These are phyloP conservation scores for Lepus oiostolus DNA, from an alignment of 2,797 vertebrate genomes.

Conservation along the genomic window DNA sequence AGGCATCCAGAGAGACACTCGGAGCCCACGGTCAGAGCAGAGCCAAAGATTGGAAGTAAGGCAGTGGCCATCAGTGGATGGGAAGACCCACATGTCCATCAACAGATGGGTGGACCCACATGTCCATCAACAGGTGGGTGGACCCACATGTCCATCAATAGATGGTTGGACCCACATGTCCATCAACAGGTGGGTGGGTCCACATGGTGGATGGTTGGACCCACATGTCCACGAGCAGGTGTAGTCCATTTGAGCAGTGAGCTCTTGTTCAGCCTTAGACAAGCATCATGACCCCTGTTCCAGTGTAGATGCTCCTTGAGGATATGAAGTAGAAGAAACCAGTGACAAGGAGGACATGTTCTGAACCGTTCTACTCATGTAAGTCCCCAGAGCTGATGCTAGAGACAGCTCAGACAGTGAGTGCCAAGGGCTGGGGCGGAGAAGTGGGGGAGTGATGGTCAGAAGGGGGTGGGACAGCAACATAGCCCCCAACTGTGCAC, in stretches of 20 bases:
- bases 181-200: too few species aligned
- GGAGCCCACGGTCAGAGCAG: rapidly evolving
- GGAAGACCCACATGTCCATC: neutral
- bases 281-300: rapidly evolving
- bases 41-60: rapidly evolving
- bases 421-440: too few species aligned
- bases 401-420: too few species aligned
- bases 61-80: too few species aligned
- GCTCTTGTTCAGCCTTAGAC: neutral
- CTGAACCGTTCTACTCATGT: rapidly evolving
- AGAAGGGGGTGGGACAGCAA: too few species aligned
- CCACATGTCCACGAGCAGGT: too few species aligned
- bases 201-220: too few species aligned
- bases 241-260: too few species aligned
- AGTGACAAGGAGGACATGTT: neutral
- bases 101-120: neutral
- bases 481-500: too few species aligned
- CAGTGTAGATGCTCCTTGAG: neutral
- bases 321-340: neutral
- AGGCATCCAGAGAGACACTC: rapidly evolving
- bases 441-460: too few species aligned
- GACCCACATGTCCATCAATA: too few species aligned
- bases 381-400: neutral
- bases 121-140: too few species aligned
- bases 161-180: neutral